Evolutionary conservation across 2,797 vertebrate genomes (phyloP).

Genomic region (Anabas testudineus): DNA sequence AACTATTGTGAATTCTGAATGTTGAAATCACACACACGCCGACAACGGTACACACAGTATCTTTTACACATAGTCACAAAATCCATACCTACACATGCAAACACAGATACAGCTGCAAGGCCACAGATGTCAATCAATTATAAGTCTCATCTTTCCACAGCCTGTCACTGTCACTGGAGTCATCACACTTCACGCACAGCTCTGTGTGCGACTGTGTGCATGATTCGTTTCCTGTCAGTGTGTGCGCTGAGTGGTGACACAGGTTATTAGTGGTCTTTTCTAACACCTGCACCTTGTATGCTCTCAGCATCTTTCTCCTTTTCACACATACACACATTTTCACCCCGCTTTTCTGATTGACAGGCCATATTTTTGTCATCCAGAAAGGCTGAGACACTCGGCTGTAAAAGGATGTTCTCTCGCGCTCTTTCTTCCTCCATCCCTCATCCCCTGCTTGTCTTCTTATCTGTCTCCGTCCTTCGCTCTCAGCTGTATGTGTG

Average conservation of each 20-base stretch:
- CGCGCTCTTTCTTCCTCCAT: conserved; percentile 40
- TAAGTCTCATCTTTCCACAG: conserved; percentile 54
- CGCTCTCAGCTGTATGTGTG: background rate
- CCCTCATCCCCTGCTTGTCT: conserved; percentile 44
- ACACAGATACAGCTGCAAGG: conserved; percentile 54
- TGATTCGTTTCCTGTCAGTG: background rate
- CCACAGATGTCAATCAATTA: conserved; percentile 64
- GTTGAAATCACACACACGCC: conserved; percentile 15
- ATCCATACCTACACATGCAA: conserved; percentile 30
- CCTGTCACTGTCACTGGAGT: conserved; percentile 42
- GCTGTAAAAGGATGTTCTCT: conserved; percentile 55
- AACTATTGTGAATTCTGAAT: conserved; percentile 27
- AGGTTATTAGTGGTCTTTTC: conserved; percentile 43
- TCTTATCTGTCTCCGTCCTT: conserved; percentile 55
- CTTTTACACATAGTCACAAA: conserved; percentile 5
- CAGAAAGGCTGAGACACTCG: conserved; percentile 56
- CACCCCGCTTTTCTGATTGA: conserved; percentile 63
- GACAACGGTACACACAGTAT: background rate
- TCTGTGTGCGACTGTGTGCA: background rate
- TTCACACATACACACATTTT: conserved; percentile 12
- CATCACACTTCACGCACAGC: conserved; percentile 38
- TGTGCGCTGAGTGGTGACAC: conserved; percentile 28
- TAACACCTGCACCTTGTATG: conserved; percentile 49
- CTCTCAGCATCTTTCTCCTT: conserved; percentile 23
- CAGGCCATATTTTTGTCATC: conserved; percentile 61